These are phyloP conservation scores for Cervus canadensis DNA, from an alignment of 2,113 vertebrate species.

Conservation along the genomic window DNA sequence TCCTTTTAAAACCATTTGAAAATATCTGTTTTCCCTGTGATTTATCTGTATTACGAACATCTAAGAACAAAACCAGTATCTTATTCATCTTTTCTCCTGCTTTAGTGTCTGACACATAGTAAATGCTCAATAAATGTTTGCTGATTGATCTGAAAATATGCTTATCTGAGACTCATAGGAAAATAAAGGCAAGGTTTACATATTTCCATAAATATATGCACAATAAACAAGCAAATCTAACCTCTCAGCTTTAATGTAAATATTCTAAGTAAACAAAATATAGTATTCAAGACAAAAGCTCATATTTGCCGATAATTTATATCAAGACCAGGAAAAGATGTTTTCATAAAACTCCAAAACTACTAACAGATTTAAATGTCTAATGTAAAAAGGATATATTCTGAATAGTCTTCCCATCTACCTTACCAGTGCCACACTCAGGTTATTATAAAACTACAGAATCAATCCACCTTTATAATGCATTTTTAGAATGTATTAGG, in stretches of 20 bases:
- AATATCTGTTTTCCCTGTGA: neutral
- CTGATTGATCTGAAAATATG: neutral
- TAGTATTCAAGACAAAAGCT: constrained; percentile 40
- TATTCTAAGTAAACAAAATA: neutral
- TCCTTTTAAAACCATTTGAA: neutral
- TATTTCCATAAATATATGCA: neutral
- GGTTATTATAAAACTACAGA: constrained; percentile 53
- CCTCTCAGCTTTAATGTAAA: neutral
- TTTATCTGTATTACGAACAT: neutral
- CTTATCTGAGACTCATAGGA: neutral
- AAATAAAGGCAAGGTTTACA: neutral
- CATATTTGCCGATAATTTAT: neutral
- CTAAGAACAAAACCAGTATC: neutral
- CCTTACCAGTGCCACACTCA: neutral
- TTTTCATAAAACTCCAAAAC: constrained; percentile 39
- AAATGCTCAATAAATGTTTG: constrained; percentile 35
- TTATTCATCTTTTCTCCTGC: neutral
- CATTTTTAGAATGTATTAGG: constrained; percentile 63
- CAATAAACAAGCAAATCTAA: constrained; percentile 21
- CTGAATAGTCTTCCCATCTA: constrained; percentile 12
- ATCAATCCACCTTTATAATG: constrained; percentile 53
- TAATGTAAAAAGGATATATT: constrained; percentile 27
- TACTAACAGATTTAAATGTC: neutral
- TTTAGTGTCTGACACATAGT: neutral
- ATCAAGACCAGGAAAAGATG: neutral